Conservation (phyloP, 64 coral and sea anemone species). For the Cladopsammia gracilis region DNA sequence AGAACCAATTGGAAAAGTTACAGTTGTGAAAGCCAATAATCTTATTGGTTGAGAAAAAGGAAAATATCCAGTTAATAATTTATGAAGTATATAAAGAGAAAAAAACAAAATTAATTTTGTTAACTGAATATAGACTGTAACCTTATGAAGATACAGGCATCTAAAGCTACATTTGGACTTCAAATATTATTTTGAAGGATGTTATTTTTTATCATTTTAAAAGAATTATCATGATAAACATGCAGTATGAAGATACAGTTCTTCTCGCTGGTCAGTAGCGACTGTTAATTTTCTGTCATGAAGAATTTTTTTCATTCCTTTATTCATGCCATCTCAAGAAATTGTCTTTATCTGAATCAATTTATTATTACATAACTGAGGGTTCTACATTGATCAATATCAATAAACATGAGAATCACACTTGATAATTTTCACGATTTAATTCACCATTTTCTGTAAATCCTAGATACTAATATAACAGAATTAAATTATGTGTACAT, state of each 20-base stretch:
- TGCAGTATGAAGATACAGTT: no score
- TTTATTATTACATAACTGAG: no score
- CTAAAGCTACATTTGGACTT: no score
- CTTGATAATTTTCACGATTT: neutral
- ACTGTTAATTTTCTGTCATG: no score
- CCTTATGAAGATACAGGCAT: neutral
- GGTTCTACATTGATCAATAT: no score
- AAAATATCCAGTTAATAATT: conserved; percentile 44
- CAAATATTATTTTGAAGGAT: neutral
- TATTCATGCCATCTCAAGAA: no score
- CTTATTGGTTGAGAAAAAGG: conserved; percentile 28
- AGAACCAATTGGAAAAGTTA: neutral
- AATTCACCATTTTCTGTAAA: neutral
- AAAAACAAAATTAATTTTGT: neutral
- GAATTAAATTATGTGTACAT: neutral
- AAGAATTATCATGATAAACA: no score
- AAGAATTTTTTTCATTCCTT: no score
- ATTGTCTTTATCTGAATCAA: no score
- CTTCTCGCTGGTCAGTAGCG: no score
- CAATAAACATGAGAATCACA: neutral
- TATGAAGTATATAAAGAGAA: conserved; percentile 70
- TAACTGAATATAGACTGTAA: neutral
- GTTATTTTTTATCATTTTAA: neutral
- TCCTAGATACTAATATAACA: neutral
- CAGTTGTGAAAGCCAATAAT: neutral